Base-by-base conservation (phyloP, 2,797 vertebrate genomes). In the Pelodytes ibericus region DNA sequence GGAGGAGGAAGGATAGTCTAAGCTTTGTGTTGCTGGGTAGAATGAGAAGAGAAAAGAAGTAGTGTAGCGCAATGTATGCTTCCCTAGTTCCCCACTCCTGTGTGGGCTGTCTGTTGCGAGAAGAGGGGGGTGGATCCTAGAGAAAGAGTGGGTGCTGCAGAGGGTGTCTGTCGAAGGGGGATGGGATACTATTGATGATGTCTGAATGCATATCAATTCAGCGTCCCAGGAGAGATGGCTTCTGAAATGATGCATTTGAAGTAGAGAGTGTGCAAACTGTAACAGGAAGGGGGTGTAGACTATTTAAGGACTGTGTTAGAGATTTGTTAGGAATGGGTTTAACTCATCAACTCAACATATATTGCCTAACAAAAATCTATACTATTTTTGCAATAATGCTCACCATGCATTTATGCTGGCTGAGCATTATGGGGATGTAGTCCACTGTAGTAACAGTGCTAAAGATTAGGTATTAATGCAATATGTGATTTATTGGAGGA, bases 1-100 rank as follows among this genome's bases (percentile, higher is more conserved):
- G 71, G 71, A 79, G 26, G 76, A 79, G 64, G 61, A 41, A 78
- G 56, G 57, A 61, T 72, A 72, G 69, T 78, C 25, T 67, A 4
- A 44, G 30, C n/a, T 60, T 67, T 44, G 31, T 72, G 76, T 79
- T 79, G 76, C 76, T 79, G 76, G 76, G 76, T 68, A 73, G 64
- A 79, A 73, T n/a, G 70, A 31, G 36, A 18, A 53, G 57, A 76
- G 30, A 67, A 60, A 72, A 13, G n/a, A 24, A 53, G 51, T 51
- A 69, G 63, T 33, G 76, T 62, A 73, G 44, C 67, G 62, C 27
- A 72, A 78, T 78, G 63, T 61, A 4, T 39, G 51, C 64, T 58
- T 71, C 76, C 49, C 49, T 39, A 8, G 2, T 13, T 63, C 76
- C 63, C 25, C 53, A 53, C 51, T 39, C 30, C 56, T 77, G 62